A percentile compares a stretch with the other conserved stretches of the same genome.
Conservation (phyloP, 35 echinoderm and acorn worm genomes). For the Eucidaris tribuloides region DNA sequence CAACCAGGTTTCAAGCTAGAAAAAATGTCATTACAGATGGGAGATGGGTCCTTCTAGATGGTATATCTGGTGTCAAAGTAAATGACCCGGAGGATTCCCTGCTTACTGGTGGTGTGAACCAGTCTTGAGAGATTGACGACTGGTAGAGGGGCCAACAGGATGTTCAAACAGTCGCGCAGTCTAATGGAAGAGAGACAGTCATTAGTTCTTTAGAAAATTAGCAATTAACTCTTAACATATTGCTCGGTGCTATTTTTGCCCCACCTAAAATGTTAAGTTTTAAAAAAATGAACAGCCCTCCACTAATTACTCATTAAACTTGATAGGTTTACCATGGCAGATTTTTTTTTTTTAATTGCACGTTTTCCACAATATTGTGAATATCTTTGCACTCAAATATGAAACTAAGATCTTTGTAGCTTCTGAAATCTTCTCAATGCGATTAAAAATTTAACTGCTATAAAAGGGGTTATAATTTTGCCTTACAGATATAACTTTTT, state of each 20-base stretch:
- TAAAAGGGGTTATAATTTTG: too few species aligned
- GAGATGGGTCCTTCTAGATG: background rate
- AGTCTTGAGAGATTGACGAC: background rate
- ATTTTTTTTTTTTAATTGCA: too few species aligned
- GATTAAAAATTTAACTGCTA: too few species aligned
- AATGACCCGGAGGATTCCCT: background rate
- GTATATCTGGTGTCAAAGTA: background rate
- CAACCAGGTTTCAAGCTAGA: background rate
- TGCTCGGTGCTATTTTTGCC: too few species aligned
- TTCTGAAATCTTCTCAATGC: too few species aligned
- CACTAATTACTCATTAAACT: too few species aligned
- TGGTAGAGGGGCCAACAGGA: conserved; percentile 27
- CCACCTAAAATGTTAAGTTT: background rate
- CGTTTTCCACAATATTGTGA: too few species aligned
- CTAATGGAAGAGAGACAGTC: background rate
- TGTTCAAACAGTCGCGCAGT: conserved; percentile 44
- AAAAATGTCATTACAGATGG: background rate
- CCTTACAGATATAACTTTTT: too few species aligned
- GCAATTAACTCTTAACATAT: too few species aligned
- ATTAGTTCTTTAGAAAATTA: background rate
- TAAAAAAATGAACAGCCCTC: background rate
- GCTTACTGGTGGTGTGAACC: background rate
- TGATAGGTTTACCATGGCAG: too few species aligned
- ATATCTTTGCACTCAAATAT: too few species aligned
- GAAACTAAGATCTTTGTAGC: too few species aligned